Evolutionary conservation across 2,888 invertebrate genomes (phyloP).

Genomic region (Labia minor): DNA sequence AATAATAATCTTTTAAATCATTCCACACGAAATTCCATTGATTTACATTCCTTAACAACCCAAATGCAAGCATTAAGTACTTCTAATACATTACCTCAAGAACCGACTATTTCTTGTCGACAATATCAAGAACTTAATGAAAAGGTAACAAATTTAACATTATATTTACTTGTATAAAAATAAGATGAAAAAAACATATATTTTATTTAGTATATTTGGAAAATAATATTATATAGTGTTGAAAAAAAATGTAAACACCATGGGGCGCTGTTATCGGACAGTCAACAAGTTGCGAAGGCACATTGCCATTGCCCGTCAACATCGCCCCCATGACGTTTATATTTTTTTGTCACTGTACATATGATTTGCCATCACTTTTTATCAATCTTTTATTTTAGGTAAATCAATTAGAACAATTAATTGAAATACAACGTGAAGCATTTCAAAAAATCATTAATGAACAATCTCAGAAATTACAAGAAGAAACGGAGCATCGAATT

Average conservation of each 20-base stretch:
- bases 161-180: no score
- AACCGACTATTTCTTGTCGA: neutral
- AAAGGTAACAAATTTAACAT: neutral
- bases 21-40: neutral
- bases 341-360: neutral
- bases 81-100: neutral
- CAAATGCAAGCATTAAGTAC: neutral
- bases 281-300: no score
- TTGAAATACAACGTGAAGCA: conserved; percentile 47
- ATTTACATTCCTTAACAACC: neutral
- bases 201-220: no score
- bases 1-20: neutral
- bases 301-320: no score
- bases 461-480: conserved; percentile 46
- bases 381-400: no score
- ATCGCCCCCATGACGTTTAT: no score
- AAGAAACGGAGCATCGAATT: conserved; percentile 52
- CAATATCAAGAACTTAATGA: neutral
- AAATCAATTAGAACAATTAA: conserved; percentile 33
- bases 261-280: no score
- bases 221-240: no score
- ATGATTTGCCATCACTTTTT: neutral
- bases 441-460: conserved; percentile 54
- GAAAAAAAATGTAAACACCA: neutral
- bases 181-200: no score